Evolutionary conservation across 2,888 invertebrate species (phyloP), one percentile per base, ranked within the genome.

Genomic region (Hylaea fasciaria): DNA sequence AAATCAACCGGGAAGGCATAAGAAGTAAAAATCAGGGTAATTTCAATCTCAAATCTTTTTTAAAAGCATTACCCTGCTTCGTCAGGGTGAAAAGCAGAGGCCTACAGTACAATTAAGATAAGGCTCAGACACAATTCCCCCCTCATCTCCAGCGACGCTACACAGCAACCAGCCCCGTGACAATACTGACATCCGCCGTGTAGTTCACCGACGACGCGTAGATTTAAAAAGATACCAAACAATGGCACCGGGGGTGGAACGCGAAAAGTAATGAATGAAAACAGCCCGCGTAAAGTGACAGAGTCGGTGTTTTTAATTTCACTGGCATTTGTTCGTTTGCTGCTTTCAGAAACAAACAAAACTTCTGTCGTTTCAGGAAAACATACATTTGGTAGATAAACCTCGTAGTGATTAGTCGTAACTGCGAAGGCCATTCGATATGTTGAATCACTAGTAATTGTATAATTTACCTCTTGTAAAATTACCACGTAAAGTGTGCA

Each of bases 161-260:
- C 28, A 12, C 56, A 50, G 41, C 41, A 0, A 11, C 43, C 43
- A 35, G 39, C 49, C 35, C 28, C n/a, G 13, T 28, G 45, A n/a
- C 28, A 13, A 17, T 35, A 8, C 29, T 56, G 57, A 46, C 57
- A 57, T 22, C n/a, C 41, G 22, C 32, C 14, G 8, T 17, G 49
- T 39, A 22, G 14, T 37, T 50, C 14, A 32, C 37, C 44, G n/a
- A 16, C 50, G 39, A n/a, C 43, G 44, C 40, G 22, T n/a, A 44
- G 58, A 58, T 58, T 58, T 48, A 58, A 48, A 52, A 52, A 58
- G 52, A 58, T 52, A 53, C 9, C 53, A 44, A 53, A 58, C 53
- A 58, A 58, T 44, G 16, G 44, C 35, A 12, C 13, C 17, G 51
- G 16, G 47, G 48, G 16, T 48, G 35, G 40, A 50, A 22, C 3